Evolutionary conservation across 2,113 vertebrate genomes (phyloP).

Genomic region (Carollia perspicillata): DNA sequence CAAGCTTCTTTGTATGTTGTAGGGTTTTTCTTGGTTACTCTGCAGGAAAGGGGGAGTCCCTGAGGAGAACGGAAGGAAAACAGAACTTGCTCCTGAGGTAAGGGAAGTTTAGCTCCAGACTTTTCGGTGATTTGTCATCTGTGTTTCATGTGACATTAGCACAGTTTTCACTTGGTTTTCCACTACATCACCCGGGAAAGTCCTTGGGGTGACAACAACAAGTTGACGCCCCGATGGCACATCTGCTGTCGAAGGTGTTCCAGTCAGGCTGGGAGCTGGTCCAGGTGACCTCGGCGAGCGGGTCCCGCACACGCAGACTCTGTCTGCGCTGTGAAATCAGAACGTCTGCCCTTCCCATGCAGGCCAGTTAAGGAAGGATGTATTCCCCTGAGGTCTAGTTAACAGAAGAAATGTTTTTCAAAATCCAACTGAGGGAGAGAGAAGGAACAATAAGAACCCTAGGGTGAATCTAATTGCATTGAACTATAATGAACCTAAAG

Average conservation of each 20-base stretch:
- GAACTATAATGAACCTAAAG: conserved; percentile 35
- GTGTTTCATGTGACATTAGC: neutral
- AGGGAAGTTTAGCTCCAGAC: neutral
- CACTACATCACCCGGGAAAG: conserved; percentile 19
- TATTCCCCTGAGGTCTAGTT: conserved; percentile 65
- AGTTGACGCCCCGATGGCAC: neutral
- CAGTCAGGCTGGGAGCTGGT: neutral
- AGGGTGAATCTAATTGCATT: conserved; percentile 36
- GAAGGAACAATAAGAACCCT: conserved; percentile 54
- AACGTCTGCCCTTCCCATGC: conserved; percentile 36
- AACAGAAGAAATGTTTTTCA: conserved; percentile 59
- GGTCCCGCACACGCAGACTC: neutral
- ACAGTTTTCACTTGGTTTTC: neutral
- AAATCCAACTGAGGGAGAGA: conserved; percentile 13
- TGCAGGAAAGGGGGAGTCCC: neutral
- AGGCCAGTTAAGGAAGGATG: conserved; percentile 26
- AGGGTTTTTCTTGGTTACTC: neutral
- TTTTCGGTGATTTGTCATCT: neutral
- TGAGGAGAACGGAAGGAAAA: neutral
- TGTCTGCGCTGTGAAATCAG: conserved; percentile 57
- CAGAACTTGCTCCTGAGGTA: neutral
- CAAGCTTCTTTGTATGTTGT: neutral
- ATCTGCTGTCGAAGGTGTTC: neutral
- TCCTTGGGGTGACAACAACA: neutral
- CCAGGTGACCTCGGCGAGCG: neutral